Evolutionary conservation across 2,888 invertebrate species (phyloP), one percentile per base, ranked within the genome.

Genomic region (Drosophila kambysellisi): DNA sequence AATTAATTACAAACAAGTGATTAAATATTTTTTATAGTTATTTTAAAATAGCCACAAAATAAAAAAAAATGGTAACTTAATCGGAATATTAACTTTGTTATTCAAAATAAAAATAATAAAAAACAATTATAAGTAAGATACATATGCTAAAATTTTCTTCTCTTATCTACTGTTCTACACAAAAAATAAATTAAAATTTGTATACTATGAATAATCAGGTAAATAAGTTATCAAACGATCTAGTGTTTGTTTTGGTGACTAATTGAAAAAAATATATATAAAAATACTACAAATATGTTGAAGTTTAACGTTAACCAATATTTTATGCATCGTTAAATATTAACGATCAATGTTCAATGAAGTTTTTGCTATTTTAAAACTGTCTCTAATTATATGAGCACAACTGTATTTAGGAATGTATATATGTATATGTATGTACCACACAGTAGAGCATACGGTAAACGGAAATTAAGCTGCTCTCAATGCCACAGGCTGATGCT

Each of bases 381-480:
- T 54, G 25, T 25, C 17, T 11, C 39, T 54, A 29, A 54, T n/a
- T 29, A 11, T 7, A 7, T 37, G 37, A 29, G 29, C 17, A 11
- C 4, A 7, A 37, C 54, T 56, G 37, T 39, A 29, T 17, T 1
- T 32, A 61, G 32, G 54, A n/a, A 58, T 57, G 15, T 33, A 6
- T 33, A 11, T 29, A 43, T 17, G 12, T 25, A 50, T n/a, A 25
- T 32, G 43, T 56, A 50, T 33, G 25, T 30, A 12, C 20, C 50
- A 43, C 43, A 43, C 53, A 43, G 58, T 58, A 43, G 51, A 63
- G 46, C 59, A 56, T 30, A 63, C 41, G 62, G 53, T 71, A 63
- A 73, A 60, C 69, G 73, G 73, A 83, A 77, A 83, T 83, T 73
- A 77, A 83, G 69, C 69, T 68, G 54, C 62, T 57, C 52, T 56